phyloP scores from a whole-genome alignment of 2,888 invertebrate species.

The Callimorpha dominula region DNA sequence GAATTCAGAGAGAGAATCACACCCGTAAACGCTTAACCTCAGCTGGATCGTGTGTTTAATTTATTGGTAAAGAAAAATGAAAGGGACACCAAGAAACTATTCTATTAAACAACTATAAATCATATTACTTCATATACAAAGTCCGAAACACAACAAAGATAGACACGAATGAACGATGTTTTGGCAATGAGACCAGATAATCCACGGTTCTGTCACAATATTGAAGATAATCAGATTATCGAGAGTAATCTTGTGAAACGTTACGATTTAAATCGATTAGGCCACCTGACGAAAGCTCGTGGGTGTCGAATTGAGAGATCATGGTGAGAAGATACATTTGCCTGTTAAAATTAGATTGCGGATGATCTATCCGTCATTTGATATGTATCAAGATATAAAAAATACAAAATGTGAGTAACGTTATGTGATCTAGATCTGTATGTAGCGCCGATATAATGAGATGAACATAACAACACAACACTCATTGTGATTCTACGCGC shows the following conservation, averaged over 20 bases:
- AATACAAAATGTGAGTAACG: too few species aligned
- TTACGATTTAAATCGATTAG: not conserved
- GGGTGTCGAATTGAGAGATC: not conserved
- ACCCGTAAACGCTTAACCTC: not conserved
- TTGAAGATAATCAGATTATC: conserved; percentile 40
- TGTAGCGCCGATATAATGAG: not conserved
- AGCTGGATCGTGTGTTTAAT: not conserved
- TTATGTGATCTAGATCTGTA: conserved; percentile 10
- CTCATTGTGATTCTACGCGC: conserved; percentile 15
- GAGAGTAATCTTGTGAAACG: conserved; percentile 9
- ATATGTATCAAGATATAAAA: not conserved
- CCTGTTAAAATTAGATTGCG: not conserved
- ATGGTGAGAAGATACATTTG: not conserved
- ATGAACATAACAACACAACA: conserved; percentile 6
- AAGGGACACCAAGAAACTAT: too few species aligned
- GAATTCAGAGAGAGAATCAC: not conserved
- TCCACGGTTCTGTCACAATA: conserved; percentile 36
- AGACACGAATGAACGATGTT: conserved; percentile 14
- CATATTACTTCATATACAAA: not conserved
- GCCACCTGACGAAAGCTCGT: conserved; percentile 2
- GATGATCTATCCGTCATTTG: not conserved
- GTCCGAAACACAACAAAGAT: not conserved
- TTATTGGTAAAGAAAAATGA: not conserved
- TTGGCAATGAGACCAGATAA: conserved; percentile 42
- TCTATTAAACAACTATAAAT: conserved; percentile 9